Evolutionary conservation across 1,140 invertebrate species (phyloP).

Genomic region (Nasonia longicornis): DNA sequence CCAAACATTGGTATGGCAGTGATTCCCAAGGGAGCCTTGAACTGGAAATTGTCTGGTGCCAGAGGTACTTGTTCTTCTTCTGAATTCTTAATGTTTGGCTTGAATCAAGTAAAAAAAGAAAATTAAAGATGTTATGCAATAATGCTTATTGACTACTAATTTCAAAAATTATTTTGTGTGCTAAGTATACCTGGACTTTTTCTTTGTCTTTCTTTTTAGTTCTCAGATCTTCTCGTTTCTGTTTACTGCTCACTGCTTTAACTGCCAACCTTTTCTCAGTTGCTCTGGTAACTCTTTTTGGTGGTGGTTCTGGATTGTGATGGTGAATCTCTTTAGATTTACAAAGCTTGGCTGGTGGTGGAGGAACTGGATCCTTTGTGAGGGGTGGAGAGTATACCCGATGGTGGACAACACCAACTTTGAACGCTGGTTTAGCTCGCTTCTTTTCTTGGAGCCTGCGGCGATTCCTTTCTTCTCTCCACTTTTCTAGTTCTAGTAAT

Average conservation of each 20-base stretch:
- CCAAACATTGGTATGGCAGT: conserved; percentile 52
- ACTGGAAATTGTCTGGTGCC: conserved; percentile 53
- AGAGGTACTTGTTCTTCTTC: conserved; percentile 47
- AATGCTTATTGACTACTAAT: conserved; percentile 10
- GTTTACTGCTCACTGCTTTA: conserved; percentile 47
- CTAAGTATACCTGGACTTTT: conserved; percentile 7
- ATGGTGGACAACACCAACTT: conserved; percentile 64
- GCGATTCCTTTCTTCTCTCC: conserved; percentile 59
- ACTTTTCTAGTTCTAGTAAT: conserved; percentile 55
- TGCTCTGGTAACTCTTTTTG: conserved; percentile 57
- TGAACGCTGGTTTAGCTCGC: conserved; percentile 61
- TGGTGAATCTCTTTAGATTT: conserved; percentile 11
- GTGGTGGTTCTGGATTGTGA: conserved; percentile 11
- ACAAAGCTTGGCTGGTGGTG: conserved; percentile 14
- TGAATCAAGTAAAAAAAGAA: not conserved
- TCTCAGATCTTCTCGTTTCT: conserved; percentile 29
- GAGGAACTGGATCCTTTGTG: conserved; percentile 21
- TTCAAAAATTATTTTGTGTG: conserved; percentile 21
- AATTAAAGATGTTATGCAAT: not conserved
- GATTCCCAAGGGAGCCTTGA: conserved; percentile 52
- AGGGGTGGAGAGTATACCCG: conserved; percentile 57
- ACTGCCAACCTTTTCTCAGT: conserved; percentile 59
- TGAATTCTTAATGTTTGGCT: not conserved
- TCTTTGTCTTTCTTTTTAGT: not conserved
- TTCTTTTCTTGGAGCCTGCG: conserved; percentile 53